phyloP scores from a whole-genome alignment of 2,888 invertebrate species.

The Cylindroiulus punctatus region DNA sequence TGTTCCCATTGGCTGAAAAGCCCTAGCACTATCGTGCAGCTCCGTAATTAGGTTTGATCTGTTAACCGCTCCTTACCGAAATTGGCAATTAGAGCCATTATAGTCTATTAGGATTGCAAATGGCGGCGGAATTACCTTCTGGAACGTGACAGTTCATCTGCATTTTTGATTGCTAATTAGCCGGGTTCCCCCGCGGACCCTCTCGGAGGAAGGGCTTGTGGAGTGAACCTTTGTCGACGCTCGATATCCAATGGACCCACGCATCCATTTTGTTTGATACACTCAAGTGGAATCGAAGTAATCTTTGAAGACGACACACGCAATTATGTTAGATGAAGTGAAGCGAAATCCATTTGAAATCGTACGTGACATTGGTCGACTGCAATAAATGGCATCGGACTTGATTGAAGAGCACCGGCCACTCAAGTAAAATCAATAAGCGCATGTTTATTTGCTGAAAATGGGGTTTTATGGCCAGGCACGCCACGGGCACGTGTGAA shows the following conservation, averaged over 20 bases:
- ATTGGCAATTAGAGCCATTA: slow-evolving; percentile 37
- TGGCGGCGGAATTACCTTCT: slow-evolving; percentile 34
- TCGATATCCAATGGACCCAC: slow-evolving; percentile 7
- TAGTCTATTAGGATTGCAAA: slow-evolving; percentile 24
- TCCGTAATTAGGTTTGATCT: slow-evolving; percentile 28
- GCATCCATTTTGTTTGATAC: slow-evolving; percentile 43
- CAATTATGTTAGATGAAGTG: slow-evolving; percentile 51
- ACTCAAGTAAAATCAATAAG: slow-evolving; percentile 34
- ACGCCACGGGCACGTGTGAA: background rate
- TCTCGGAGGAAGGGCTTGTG: background rate
- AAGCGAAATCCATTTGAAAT: slow-evolving; percentile 51
- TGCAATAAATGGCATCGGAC: slow-evolving; percentile 37
- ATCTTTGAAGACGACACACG: slow-evolving; percentile 42
- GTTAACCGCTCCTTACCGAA: slow-evolving; percentile 31
- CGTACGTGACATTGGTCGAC: slow-evolving; percentile 45
- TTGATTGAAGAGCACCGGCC: slow-evolving; percentile 33
- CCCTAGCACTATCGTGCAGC: background rate
- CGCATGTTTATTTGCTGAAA: slow-evolving; percentile 27
- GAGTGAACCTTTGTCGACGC: background rate
- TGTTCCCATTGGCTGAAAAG: background rate
- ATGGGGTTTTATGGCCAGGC: slow-evolving; percentile 17
- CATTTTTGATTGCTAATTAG: slow-evolving; percentile 42
- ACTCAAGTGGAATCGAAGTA: slow-evolving; percentile 48
- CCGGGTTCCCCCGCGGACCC: background rate
- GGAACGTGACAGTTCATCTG: slow-evolving; percentile 42